Evolutionary conservation across 2,113 vertebrate species (phyloP).

Genomic region (Rattus rattus): DNA sequence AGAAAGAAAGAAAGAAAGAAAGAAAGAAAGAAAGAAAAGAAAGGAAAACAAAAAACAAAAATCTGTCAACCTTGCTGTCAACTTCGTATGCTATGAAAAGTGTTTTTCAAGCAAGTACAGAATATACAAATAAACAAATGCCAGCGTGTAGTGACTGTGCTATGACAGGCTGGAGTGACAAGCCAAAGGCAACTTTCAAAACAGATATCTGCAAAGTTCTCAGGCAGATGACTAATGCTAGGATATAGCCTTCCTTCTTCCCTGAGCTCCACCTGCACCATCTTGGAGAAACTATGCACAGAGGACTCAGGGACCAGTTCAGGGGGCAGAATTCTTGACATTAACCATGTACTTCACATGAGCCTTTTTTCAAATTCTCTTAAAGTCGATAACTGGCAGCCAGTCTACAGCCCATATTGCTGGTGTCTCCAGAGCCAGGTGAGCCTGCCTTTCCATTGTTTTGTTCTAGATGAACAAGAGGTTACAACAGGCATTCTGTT

Average conservation of each 20-base stretch:
- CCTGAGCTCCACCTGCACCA: neutral
- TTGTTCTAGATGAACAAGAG: neutral
- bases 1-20: too few relatives aligned
- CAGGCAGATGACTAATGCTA: neutral
- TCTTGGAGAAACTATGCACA: neutral
- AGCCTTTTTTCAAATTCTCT: too few relatives aligned
- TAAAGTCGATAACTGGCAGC: neutral
- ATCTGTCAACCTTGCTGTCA: neutral
- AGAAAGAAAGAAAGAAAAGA: too few relatives aligned
- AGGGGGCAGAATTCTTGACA: neutral
- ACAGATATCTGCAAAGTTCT: neutral
- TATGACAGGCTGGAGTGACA: neutral
- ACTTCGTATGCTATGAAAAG: neutral
- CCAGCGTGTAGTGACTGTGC: neutral
- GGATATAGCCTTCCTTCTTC: neutral
- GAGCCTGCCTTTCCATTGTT: neutral
- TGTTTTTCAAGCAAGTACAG: neutral
- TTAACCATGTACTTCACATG: neutral
- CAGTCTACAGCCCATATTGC: fast-evolving
- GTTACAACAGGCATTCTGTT: fast-evolving
- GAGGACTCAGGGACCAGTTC: neutral
- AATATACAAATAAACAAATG: neutral
- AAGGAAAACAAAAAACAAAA: neutral
- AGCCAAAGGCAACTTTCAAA: neutral
- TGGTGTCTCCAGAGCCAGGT: fast-evolving